Evolutionary conservation across 1,140 invertebrate genomes (phyloP).

Genomic region (Papilio machaon): DNA sequence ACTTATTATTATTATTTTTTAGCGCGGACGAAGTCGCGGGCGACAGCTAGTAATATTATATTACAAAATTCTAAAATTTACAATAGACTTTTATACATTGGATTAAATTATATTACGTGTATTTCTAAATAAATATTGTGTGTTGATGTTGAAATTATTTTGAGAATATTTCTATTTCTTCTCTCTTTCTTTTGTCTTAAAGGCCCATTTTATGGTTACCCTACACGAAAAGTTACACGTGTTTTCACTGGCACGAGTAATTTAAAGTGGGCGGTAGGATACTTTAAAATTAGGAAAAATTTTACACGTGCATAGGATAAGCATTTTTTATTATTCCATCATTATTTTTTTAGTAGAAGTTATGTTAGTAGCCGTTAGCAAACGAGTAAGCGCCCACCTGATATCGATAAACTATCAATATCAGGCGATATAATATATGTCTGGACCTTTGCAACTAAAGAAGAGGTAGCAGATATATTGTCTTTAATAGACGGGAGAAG

Average conservation of each 20-base stretch:
- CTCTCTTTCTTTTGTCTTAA: not conserved
- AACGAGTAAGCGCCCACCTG: not conserved
- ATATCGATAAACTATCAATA: not conserved
- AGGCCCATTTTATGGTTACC: not conserved
- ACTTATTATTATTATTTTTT: too few relatives aligned
- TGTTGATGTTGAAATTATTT: not conserved
- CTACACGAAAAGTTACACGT: slow-evolving; percentile 9
- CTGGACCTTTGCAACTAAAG: too few relatives aligned
- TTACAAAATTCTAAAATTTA: too few relatives aligned
- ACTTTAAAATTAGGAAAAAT: not conserved
- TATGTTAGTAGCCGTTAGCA: not conserved
- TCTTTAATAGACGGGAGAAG: too few relatives aligned
- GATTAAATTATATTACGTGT: too few relatives aligned
- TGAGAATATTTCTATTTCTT: not conserved
- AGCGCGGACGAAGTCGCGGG: too few relatives aligned
- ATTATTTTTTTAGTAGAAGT: not conserved
- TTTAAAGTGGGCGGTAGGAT: slow-evolving; percentile 1
- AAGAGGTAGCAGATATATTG: too few relatives aligned
- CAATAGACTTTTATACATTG: too few relatives aligned
- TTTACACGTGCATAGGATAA: slow-evolving; percentile 1
- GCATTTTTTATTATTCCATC: not conserved
- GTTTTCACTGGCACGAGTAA: not conserved
- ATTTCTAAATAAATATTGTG: not conserved
- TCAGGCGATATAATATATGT: too few relatives aligned
- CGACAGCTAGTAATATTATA: too few relatives aligned